phyloP scores from a whole-genome alignment of 2,888 invertebrate species.

The Arge pagana region DNA sequence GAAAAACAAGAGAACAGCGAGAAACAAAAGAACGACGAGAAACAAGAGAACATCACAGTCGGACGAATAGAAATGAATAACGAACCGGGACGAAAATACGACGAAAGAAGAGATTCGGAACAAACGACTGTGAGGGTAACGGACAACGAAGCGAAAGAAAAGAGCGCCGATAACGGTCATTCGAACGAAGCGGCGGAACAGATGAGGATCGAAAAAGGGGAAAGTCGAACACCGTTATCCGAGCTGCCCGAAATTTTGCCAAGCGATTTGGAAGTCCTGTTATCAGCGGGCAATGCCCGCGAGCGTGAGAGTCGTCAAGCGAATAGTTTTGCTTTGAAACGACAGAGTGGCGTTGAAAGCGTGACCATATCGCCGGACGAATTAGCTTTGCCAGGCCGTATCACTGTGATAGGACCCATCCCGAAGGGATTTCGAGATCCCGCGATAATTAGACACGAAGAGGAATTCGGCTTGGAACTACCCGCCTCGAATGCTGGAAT shows the following conservation, averaged over 20 bases:
- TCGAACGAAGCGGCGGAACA: not conserved
- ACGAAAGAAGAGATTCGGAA: no score
- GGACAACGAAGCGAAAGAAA: no score
- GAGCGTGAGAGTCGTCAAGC: not conserved
- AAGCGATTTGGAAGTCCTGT: not conserved
- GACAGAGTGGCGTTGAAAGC: not conserved
- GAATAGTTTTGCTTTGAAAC: not conserved
- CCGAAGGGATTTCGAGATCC: slow-evolving; percentile 15
- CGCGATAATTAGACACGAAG: not conserved
- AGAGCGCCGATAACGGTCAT: not conserved
- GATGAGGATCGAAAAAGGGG: not conserved
- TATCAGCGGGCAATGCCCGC: not conserved
- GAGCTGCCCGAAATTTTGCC: not conserved
- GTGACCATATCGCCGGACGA: slow-evolving; percentile 10
- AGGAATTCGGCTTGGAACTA: slow-evolving; percentile 1
- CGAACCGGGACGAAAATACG: no score
- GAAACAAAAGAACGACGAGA: no score
- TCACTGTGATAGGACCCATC: slow-evolving; percentile 8
- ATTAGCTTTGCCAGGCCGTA: slow-evolving; percentile 8
- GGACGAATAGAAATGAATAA: no score
- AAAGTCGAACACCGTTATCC: not conserved
- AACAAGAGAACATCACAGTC: no score
- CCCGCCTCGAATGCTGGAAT: not conserved
- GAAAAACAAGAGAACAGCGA: no score
- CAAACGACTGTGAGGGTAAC: no score